Base-by-base conservation (phyloP, 2,888 invertebrate genomes). In the Colostygia pectinataria region DNA sequence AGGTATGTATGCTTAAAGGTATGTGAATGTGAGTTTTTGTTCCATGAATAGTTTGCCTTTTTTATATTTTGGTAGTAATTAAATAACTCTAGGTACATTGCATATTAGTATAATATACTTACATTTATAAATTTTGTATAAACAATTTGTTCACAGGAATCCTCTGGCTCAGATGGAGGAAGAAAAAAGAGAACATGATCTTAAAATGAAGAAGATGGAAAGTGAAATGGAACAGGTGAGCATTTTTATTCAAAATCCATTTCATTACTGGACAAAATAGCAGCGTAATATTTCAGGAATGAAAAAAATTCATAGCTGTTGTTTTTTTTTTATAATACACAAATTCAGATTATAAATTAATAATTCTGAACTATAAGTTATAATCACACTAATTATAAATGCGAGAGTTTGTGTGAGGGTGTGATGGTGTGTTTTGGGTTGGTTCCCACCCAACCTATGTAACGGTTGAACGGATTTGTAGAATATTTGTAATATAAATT, bases 161-260 rank as follows among this genome's bases (percentile, higher is more conserved):
- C 99, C 99, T 34, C 91, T 99, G 77, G 97, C 98, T 46, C 98
- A 98, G 86, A 97, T 99, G 95, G 99, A 99, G 80, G 98, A 99
- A 79, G 99, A 99, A 80, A 98, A 98, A 81, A 93, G 96, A 53
- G 98, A 98, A 72, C 99, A 99, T 70, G 98, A 98, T 79, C 92
- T 94, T 58, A 98, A 98, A 85, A 97, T 99, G 96, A 98, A 98
- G 90, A 98, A 98, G 83, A 98, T 98, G 97, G 99, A 99, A 84
- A 95, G 95, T 29, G 99, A 99, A 85, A 98, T 99, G 98, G 99
- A 99, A 80, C 98, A 98, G 91, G 90, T 90, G 38, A 55, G 62
- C 6, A 13, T 24, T 31, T 13, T 38, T 28, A 18, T 2, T 9
- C 12, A 6, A 28, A 10, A 12, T 12, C 4, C 12, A 12, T 28